Evolutionary conservation across 2,888 invertebrate genomes (phyloP).

Genomic region (Sussaba pulchella): DNA sequence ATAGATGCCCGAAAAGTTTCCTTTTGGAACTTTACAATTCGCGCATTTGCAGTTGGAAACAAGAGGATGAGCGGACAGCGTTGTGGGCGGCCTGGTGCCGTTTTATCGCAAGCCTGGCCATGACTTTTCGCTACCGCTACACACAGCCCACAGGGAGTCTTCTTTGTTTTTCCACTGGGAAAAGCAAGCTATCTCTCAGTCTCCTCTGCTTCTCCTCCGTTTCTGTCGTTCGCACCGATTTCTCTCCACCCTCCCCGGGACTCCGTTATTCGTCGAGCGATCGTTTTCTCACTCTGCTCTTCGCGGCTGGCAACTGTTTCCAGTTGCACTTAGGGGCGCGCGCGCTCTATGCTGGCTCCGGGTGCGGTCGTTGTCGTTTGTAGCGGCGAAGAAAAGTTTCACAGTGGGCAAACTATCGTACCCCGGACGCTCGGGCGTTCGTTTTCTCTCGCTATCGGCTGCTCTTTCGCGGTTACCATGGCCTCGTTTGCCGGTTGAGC

Average conservation of each 20-base stretch:
- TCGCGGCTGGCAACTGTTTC: constrained; percentile 77
- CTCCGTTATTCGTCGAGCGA: constrained; percentile 51
- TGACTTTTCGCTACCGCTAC: constrained; percentile 64
- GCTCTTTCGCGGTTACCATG: background rate
- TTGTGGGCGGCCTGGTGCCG: constrained; percentile 35
- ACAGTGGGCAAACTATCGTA: constrained; percentile 21
- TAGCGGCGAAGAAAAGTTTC: constrained; percentile 52
- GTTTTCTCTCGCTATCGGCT: constrained; percentile 51
- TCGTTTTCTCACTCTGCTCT: constrained; percentile 57
- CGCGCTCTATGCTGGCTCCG: constrained; percentile 32
- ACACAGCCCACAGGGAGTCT: constrained; percentile 53
- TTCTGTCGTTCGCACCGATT: constrained; percentile 60
- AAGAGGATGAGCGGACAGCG: background rate
- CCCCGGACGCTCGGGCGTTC: constrained; percentile 29
- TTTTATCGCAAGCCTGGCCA: constrained; percentile 66
- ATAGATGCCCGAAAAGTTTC: constrained; percentile 25
- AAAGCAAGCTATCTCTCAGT: constrained; percentile 45
- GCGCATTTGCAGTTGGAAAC: constrained; percentile 26
- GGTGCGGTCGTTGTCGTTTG: constrained; percentile 16
- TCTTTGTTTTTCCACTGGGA: constrained; percentile 58
- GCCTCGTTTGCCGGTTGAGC: constrained; percentile 19
- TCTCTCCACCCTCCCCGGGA: constrained; percentile 20
- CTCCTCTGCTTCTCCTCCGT: constrained; percentile 38
- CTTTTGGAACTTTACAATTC: constrained; percentile 33
- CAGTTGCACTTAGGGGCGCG: constrained; percentile 74